Evolutionary conservation across 2,113 vertebrate species (phyloP).

Genomic region (Xiphias gladius): DNA sequence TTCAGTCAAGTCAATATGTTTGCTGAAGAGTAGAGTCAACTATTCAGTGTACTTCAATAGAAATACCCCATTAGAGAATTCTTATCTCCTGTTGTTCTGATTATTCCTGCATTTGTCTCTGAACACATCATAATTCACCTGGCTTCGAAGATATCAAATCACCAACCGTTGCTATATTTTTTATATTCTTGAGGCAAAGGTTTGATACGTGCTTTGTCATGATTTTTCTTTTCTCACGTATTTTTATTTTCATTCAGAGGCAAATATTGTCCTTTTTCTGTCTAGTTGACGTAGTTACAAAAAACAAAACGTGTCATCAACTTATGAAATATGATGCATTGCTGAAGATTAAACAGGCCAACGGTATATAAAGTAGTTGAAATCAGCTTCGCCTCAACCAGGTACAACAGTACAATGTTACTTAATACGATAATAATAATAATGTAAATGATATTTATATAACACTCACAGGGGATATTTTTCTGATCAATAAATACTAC

Average conservation of each 20-base stretch:
- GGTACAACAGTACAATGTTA: not conserved
- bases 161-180: not conserved
- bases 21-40: constrained; percentile 22
- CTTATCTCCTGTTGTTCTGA: constrained; percentile 14
- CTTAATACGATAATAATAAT: not conserved
- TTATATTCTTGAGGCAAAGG: not conserved
- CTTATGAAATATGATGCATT: no score
- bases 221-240: not conserved
- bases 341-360: not conserved
- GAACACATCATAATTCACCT: constrained; percentile 9
- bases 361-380: not conserved
- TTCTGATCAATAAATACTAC: not conserved
- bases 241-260: not conserved
- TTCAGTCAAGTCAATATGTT: constrained; percentile 35
- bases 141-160: not conserved
- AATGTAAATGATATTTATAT: not conserved
- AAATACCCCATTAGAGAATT: constrained; percentile 15
- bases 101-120: constrained; percentile 37
- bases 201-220: not conserved
- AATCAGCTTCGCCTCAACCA: not conserved
- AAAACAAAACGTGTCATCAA: no score
- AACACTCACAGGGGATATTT: not conserved
- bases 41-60: constrained; percentile 8
- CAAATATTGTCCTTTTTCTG: no score
- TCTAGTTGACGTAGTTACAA: no score